Evolutionary conservation across 2,113 vertebrate species (phyloP).

Genomic region (Choloepus hoffmanni): DNA sequence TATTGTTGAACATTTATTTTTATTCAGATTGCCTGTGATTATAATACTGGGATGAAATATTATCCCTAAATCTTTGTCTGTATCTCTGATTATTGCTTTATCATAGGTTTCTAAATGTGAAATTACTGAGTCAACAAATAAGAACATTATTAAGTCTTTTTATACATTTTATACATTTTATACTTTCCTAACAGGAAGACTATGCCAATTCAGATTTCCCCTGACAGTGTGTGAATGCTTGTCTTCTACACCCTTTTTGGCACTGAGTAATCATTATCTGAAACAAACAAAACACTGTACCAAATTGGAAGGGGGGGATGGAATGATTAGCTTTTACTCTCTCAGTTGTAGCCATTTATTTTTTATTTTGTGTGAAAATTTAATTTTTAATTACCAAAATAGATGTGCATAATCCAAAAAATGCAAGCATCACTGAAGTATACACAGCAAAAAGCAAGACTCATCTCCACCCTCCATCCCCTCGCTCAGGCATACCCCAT

Average conservation of each 20-base stretch:
- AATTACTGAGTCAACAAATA: no score
- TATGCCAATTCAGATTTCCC: not conserved
- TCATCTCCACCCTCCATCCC: no score
- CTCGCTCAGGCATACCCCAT: rapidly evolving
- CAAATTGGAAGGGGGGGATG: not conserved
- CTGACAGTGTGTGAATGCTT: rapidly evolving
- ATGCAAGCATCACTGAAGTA: not conserved
- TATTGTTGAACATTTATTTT: no score
- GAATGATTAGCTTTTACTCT: not conserved
- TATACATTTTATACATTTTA: no score
- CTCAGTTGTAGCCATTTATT: not conserved
- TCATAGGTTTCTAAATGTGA: no score
- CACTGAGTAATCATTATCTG: not conserved
- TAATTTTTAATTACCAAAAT: not conserved
- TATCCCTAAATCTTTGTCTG: no score
- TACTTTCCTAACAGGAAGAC: not conserved
- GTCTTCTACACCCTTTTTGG: no score
- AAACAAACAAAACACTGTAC: not conserved
- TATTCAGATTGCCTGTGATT: no score
- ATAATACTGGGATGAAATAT: no score
- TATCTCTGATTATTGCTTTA: no score
- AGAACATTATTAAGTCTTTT: no score
- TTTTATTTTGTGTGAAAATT: not conserved
- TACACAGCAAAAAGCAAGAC: rapidly evolving
- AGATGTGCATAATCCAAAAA: not conserved